Evolutionary conservation across 1,140 invertebrate genomes (phyloP).

Genomic region (Conus betulinus): DNA sequence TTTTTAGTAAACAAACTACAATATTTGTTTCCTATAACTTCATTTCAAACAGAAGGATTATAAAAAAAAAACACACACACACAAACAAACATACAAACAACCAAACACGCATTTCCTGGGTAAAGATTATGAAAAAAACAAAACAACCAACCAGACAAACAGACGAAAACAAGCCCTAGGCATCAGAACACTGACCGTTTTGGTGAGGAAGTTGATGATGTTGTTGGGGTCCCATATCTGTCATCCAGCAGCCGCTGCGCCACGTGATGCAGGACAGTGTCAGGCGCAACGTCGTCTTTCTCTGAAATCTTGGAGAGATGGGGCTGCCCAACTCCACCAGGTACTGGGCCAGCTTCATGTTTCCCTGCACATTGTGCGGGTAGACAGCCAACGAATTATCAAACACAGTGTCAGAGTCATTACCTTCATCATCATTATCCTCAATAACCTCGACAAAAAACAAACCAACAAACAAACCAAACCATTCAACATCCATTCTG

Average conservation of each 20-base stretch:
- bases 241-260: background rate
- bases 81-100: background rate
- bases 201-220: constrained; percentile 30
- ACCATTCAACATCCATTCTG: too few relatives aligned
- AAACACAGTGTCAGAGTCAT: too few relatives aligned
- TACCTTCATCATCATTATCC: too few relatives aligned
- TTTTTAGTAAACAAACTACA: too few relatives aligned
- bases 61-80: background rate
- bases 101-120: background rate
- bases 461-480: too few relatives aligned
- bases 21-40: too few relatives aligned
- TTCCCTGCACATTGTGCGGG: background rate
- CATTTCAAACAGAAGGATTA: too few relatives aligned
- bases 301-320: background rate
- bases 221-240: background rate
- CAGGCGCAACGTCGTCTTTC: background rate
- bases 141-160: too few relatives aligned
- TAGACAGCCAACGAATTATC: too few relatives aligned
- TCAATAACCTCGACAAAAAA: too few relatives aligned
- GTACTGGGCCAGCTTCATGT: constrained; percentile 14
- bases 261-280: constrained; percentile 6
- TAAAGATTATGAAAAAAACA: too few relatives aligned
- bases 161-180: too few relatives aligned
- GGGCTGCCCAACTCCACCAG: constrained; percentile 10
- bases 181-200: constrained; percentile 4